These are phyloP conservation scores for Antennarius striatus DNA, from an alignment of 2,113 vertebrate genomes.

Conservation along the genomic window DNA sequence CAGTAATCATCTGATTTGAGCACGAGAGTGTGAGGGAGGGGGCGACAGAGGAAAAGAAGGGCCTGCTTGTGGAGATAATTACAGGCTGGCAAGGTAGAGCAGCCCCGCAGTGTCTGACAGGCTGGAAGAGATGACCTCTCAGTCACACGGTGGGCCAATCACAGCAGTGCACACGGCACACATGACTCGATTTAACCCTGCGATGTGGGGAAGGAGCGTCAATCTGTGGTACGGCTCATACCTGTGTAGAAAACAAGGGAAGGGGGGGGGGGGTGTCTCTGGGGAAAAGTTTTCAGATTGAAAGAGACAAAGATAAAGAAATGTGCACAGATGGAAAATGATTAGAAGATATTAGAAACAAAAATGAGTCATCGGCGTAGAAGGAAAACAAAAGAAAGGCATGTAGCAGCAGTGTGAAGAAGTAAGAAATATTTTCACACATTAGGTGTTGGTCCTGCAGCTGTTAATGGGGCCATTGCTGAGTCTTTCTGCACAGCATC, in stretches of 20 bases:
- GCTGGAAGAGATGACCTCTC: conserved; percentile 58
- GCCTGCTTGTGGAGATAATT: conserved; percentile 69
- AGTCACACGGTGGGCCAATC: conserved; percentile 42
- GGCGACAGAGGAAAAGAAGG: conserved; percentile 35
- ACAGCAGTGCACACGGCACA: neutral
- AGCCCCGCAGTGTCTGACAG: conserved; percentile 53
- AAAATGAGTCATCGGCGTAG: conserved; percentile 27
- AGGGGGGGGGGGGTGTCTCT: neutral
- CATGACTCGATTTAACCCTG: conserved; percentile 32
- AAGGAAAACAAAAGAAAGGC: conserved; percentile 20
- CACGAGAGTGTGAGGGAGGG: conserved; percentile 30
- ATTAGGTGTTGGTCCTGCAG: conserved; percentile 12
- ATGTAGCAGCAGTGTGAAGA: neutral
- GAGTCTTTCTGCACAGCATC: neutral
- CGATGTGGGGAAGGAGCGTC: conserved; percentile 17
- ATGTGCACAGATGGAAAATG: conserved; percentile 46
- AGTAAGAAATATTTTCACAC: too few species aligned
- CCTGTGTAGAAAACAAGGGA: neutral
- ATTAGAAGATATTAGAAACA: conserved; percentile 27
- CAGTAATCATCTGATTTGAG: conserved; percentile 73
- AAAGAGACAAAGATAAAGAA: conserved; percentile 11
- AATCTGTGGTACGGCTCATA: conserved; percentile 7
- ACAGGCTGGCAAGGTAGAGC: conserved; percentile 53
- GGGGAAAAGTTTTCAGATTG: conserved; percentile 42
- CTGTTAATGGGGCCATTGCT: neutral